Percentiles rank a stretch among this genome's conserved stretches.
phyloP scores from a whole-genome alignment of 2,888 invertebrate genomes.

The Plagiodera versicolora region DNA sequence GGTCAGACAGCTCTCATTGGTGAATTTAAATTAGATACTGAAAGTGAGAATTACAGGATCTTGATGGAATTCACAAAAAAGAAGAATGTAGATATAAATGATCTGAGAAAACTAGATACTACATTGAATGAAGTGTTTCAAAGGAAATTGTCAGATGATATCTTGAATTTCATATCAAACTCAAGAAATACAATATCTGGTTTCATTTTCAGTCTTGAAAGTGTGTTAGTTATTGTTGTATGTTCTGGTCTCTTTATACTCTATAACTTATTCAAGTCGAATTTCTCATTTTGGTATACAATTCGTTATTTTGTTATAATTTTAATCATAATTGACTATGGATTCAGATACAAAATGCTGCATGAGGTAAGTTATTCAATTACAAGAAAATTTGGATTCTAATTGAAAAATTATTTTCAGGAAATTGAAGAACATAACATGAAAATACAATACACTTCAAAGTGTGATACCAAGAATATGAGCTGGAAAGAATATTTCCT shows the following conservation, averaged over 20 bases:
- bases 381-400: background rate
- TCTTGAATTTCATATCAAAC: slow-evolving; percentile 22
- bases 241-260: slow-evolving; percentile 25
- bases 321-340: slow-evolving; percentile 34
- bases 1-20: slow-evolving; percentile 25
- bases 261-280: slow-evolving; percentile 31
- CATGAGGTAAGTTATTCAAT: slow-evolving; percentile 32
- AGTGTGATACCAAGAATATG: slow-evolving; percentile 35
- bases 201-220: slow-evolving; percentile 24
- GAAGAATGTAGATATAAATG: slow-evolving; percentile 22
- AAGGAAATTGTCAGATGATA: slow-evolving; percentile 21
- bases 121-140: slow-evolving; percentile 33
- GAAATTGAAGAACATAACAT: slow-evolving; percentile 37
- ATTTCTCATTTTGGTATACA: slow-evolving; percentile 32
- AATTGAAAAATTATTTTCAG: slow-evolving; percentile 23
- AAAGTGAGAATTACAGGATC: slow-evolving; percentile 29
- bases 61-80: slow-evolving; percentile 27
- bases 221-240: slow-evolving; percentile 24
- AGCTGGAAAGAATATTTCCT: slow-evolving; percentile 31
- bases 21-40: slow-evolving; percentile 26
- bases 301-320: slow-evolving; percentile 31
- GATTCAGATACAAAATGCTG: slow-evolving; percentile 29
- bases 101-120: slow-evolving; percentile 33
- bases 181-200: slow-evolving; percentile 25
- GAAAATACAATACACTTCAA: slow-evolving; percentile 28